Evolutionary conservation across 2,797 vertebrate genomes (phyloP).

Genomic region (Hyperoplus lanceolatus): DNA sequence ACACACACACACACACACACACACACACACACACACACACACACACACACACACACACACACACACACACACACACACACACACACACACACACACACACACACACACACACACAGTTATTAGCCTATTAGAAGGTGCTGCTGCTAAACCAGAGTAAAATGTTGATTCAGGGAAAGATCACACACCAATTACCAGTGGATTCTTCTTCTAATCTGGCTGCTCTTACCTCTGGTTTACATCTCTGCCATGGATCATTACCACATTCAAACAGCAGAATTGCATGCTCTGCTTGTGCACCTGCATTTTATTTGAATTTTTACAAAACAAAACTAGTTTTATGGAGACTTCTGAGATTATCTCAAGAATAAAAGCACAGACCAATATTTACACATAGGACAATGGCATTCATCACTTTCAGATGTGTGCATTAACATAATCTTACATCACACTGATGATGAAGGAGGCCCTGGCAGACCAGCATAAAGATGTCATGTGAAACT

Average conservation of each 20-base stretch:
- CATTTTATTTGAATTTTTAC: not conserved
- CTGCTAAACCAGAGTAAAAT: conserved; percentile 64
- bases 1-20: conserved; percentile 7
- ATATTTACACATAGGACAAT: conserved; percentile 6
- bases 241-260: conserved; percentile 46
- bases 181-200: conserved; percentile 67
- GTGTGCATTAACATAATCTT: conserved; percentile 3
- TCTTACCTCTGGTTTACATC: conserved; percentile 45
- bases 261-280: conserved; percentile 6
- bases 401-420: conserved; percentile 3
- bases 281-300: not conserved
- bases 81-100: conserved; percentile 11
- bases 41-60: conserved; percentile 11
- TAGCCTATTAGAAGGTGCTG: conserved; percentile 45
- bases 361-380: conserved; percentile 1
- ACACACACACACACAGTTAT: conserved; percentile 24
- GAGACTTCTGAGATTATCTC: conserved; percentile 1
- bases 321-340: conserved; percentile 8
- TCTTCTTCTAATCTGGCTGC: conserved; percentile 57
- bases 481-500: conserved; percentile 22
- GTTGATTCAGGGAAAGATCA: conserved; percentile 68
- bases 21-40: conserved; percentile 16
- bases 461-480: not conserved
- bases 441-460: not conserved
- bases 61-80: conserved; percentile 22